Conservation (phyloP, 2,113 vertebrate genomes). For the Hucho hucho region DNA sequence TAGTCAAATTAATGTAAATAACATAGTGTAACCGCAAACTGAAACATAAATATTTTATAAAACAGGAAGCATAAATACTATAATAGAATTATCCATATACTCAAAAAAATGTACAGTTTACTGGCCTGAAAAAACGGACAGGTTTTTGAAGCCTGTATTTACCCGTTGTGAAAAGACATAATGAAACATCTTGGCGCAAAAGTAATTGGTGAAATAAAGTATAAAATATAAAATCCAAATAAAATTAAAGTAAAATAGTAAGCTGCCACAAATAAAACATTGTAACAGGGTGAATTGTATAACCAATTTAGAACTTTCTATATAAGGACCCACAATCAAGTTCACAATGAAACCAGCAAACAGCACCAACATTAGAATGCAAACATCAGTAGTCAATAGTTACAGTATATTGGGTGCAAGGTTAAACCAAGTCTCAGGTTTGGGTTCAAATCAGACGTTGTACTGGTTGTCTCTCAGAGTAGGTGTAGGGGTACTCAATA, state of each 20-base stretch:
- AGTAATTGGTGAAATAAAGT: neutral
- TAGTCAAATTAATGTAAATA: too few species aligned
- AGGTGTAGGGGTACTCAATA: constrained; percentile 45
- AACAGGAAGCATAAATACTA: neutral
- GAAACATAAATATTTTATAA: too few species aligned
- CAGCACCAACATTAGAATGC: neutral
- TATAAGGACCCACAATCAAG: neutral
- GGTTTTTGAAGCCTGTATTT: neutral
- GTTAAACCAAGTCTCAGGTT: constrained; percentile 25
- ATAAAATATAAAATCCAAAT: neutral
- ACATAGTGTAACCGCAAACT: too few species aligned
- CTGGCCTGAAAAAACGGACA: neutral
- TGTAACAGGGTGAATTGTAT: neutral
- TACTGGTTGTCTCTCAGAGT: constrained; percentile 81
- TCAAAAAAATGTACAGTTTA: neutral
- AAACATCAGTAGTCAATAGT: neutral
- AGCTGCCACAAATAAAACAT: neutral
- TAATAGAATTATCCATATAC: neutral
- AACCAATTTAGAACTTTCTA: neutral
- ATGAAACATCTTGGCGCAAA: neutral
- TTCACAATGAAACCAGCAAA: too few species aligned
- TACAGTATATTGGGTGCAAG: neutral
- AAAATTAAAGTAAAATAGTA: neutral
- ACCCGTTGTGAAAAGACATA: neutral
- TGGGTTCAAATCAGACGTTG: constrained; percentile 77